These are phyloP conservation scores for Ridgeia piscesae DNA, from an alignment of 1,140 invertebrate genomes.

Conservation along the genomic window DNA sequence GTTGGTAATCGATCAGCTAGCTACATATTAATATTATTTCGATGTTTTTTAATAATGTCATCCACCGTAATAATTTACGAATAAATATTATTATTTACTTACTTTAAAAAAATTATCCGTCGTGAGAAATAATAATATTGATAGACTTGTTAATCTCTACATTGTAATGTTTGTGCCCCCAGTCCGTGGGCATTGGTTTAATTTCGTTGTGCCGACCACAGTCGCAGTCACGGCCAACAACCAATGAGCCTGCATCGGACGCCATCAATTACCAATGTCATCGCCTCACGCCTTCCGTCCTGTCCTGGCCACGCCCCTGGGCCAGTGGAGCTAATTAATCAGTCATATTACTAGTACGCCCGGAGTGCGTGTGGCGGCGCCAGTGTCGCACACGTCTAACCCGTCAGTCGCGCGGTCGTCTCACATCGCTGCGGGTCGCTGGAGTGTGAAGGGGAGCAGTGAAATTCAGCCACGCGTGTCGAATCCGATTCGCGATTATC, in stretches of 20 bases:
- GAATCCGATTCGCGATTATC: background rate
- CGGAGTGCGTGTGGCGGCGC: background rate
- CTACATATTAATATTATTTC: background rate
- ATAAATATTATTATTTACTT: too few species aligned
- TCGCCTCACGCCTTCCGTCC: background rate
- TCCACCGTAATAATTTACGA: too few species aligned
- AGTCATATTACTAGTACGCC: background rate
- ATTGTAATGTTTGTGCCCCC: too few species aligned
- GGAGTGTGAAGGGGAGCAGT: background rate
- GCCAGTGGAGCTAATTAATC: background rate
- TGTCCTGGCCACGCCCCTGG: background rate
- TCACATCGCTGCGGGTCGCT: background rate
- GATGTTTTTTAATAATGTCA: background rate
- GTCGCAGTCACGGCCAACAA: background rate
- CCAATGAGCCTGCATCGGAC: background rate
- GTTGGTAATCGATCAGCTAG: background rate
- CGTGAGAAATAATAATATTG: too few species aligned
- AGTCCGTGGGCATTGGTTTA: background rate
- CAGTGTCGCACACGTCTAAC: background rate
- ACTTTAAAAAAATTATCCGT: too few species aligned
- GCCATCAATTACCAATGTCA: background rate
- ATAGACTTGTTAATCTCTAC: background rate
- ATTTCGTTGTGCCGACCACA: background rate
- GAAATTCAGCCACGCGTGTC: background rate
- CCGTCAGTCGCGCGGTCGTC: background rate